Evolutionary conservation across 2,797 vertebrate species (phyloP), one percentile per base, ranked within the genome.

Genomic region (Sebastolobus alascanus): DNA sequence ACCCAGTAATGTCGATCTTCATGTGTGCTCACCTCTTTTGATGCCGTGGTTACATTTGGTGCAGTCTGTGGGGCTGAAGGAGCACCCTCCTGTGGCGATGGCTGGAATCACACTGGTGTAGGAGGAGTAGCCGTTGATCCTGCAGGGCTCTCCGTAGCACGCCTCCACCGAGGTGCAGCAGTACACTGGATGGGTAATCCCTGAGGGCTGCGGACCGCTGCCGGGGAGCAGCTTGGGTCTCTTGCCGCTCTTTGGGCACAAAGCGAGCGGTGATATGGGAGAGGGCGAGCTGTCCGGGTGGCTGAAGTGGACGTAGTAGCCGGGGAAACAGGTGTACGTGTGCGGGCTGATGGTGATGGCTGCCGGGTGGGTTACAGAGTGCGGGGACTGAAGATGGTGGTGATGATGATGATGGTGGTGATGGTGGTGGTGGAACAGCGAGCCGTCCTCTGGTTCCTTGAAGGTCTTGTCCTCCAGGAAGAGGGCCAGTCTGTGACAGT

Each of bases 391-490:
- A 68, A 97, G 97, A n/a, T 93, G 92, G 73, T 93, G 93, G 84
- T 94, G 92, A 8, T 94, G 94, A 16, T 94, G 94, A 22, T 95
- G 93, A 3, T 94, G 94, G 64, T 95, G 93, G 75, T 94, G 94
- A 37, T 94, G 93, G 66, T 94, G 92, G 82, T 94, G 93, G 91
- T 95, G 93, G 85, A 93, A 98, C 77, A 93, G 69, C 0, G 94
- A 89, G 79, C 85, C 95, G 69, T 98, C 97, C 73, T 97, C 97
- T 0, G 97, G 96, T 70, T 97, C 97, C 79, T 97, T 97, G 37
- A 96, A 98, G 75, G 93, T 86, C 87, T 99, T 97, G 60, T 98
- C 97, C 6, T 97, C 96, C 92, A 99, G 97, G 69, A 99, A 96
- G 91, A 99, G 96, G 88, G 98, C 97, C 88, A 99, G 95, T 88